Evolutionary conservation across 2,113 vertebrate species (phyloP), one percentile per base, ranked within the genome.

Genomic region (Apistogramma diplotaenia): DNA sequence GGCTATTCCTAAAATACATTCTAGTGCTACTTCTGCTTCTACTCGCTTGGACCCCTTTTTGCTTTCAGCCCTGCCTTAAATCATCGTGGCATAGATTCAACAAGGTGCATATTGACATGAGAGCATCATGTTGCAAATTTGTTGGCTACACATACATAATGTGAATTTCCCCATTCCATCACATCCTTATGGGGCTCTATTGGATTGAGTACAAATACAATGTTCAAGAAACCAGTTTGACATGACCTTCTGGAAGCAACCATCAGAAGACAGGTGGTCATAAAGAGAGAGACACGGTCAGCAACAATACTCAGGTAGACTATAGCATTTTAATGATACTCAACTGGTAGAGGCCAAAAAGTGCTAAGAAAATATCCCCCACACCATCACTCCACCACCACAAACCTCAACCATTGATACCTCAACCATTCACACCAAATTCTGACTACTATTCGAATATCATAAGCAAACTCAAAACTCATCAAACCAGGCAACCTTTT

Each of bases 171-270:
- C 1, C 21, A 43, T 25, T 43, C 4, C 25, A 65, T 8, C 8
- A 25, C 21, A 65, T 65, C 35, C 35, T 25, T 16, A 40, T 11
- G 37, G 37, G 12, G 37, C 37, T 40, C 37, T 40, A 13, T 40
- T 40, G 11, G 37, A 13, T 4, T 40, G 37, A 40, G 37, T 40
- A 12, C 37, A 40, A 40, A 40, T 4, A 12, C 10, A 40, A 13
- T 40, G 35, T 12, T 33, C 1, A 25, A 37, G 37, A 43, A 11
- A 37, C 8, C 35, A 37, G 35, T 6, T 25, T 43, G 21, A 43
- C 8, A 18, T 43, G 21, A 65, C 21, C 25, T 21, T 0, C 35
- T 62, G 16, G 13, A 25, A 43, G 13, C 35, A 65, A 0, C 37
- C 43, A 43, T 65, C 43, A 65, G 61, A 65, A 65, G 37, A 46